These are phyloP conservation scores for Cephus runcator DNA, from an alignment of 2,888 invertebrate species.

Conservation along the genomic window DNA sequence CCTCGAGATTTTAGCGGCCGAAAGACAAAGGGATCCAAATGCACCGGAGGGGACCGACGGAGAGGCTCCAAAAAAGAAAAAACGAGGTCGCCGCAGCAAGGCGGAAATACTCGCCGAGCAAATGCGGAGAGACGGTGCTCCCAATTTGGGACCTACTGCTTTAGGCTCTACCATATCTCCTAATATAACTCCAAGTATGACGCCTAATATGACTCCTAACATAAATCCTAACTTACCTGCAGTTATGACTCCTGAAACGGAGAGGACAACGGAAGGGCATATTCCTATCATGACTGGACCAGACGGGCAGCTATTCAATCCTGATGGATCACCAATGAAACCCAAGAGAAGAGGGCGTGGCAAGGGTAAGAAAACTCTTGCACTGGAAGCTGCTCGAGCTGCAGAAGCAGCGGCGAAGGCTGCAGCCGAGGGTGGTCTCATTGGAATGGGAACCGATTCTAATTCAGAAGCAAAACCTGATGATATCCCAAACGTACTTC, in stretches of 20 bases:
- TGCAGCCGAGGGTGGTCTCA: conserved; percentile 56
- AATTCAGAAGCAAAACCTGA: conserved; percentile 51
- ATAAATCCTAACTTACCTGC: conserved; percentile 29
- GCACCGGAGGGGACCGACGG: conserved; percentile 55
- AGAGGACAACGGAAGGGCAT: conserved; percentile 45
- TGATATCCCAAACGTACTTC: conserved; percentile 52
- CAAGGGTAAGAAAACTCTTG: conserved; percentile 63
- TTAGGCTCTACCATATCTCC: conserved; percentile 30
- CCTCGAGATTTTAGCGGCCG: conserved; percentile 58
- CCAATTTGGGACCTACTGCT: conserved; percentile 35
- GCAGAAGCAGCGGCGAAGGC: conserved; percentile 68
- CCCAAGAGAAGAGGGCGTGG: conserved; percentile 62
- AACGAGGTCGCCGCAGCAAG: conserved; percentile 61
- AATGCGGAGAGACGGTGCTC: conserved; percentile 59
- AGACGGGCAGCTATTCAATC: conserved; percentile 50
- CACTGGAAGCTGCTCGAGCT: conserved; percentile 63
- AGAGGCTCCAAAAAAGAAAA: conserved; percentile 61
- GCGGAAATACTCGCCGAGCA: conserved; percentile 62
- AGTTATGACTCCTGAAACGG: conserved; percentile 65
- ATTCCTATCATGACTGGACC: conserved; percentile 45
- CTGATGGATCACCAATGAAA: conserved; percentile 55
- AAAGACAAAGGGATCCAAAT: conserved; percentile 49
- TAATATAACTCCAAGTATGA: conserved; percentile 18
- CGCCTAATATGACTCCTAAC: conserved; percentile 14
- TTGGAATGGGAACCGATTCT: conserved; percentile 51